A percentile compares a stretch with the other conserved stretches of the same genome.
These are phyloP conservation scores for Propithecus coquereli DNA, from an alignment of 2,113 vertebrate species.

Conservation along the genomic window DNA sequence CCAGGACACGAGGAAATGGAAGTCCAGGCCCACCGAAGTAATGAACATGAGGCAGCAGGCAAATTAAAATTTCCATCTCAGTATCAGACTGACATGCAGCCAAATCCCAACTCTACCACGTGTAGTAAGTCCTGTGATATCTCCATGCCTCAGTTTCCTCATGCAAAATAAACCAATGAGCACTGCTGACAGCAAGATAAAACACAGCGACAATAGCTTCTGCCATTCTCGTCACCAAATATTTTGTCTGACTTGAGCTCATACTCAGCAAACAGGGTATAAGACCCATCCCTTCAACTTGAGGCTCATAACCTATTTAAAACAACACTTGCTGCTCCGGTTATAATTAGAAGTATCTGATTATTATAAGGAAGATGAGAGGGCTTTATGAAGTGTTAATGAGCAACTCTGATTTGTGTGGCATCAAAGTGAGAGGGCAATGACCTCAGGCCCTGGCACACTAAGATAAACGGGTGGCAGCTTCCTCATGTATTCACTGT, in stretches of 20 bases:
- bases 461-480: background rate
- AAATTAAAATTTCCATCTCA: background rate
- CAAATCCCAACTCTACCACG: background rate
- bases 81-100: background rate
- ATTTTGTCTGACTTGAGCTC: background rate
- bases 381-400: slow-evolving; percentile 13
- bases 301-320: background rate
- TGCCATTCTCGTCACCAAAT: background rate
- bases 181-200: background rate
- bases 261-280: background rate
- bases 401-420: background rate
- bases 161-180: background rate
- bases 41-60: background rate
- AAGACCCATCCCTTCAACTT: background rate
- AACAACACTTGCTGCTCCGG: background rate
- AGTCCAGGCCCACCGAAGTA: background rate
- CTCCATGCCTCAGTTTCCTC: background rate
- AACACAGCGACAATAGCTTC: background rate
- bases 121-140: background rate
- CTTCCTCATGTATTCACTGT: background rate
- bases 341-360: slow-evolving; percentile 28
- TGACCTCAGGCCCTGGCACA: background rate
- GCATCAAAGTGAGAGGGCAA: background rate
- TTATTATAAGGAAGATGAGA: background rate
- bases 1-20: background rate